Percentiles rank a stretch among this genome's conserved stretches.
These are phyloP conservation scores for Eristalis pertinax DNA, from an alignment of 2,888 invertebrate species.

Conservation along the genomic window DNA sequence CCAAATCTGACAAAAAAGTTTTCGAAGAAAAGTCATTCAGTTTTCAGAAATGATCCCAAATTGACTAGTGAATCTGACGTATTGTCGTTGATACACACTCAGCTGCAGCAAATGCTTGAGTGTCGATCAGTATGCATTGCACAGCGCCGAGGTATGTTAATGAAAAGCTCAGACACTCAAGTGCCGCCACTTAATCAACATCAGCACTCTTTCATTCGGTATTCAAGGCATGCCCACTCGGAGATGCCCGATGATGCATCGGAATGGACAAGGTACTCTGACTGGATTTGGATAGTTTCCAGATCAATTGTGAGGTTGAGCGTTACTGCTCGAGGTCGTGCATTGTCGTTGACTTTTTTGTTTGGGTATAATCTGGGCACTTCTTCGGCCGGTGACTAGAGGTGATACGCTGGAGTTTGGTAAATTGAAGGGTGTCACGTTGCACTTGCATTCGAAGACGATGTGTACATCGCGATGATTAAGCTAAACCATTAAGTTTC, in stretches of 20 bases:
- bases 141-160: constrained; percentile 26
- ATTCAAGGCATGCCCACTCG: constrained; percentile 25
- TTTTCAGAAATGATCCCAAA: no score
- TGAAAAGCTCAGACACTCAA: constrained; percentile 31
- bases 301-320: constrained; percentile 14
- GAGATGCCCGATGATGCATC: constrained; percentile 9
- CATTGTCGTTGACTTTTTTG: constrained; percentile 11
- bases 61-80: background rate
- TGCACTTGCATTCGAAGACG: no score
- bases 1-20: background rate
- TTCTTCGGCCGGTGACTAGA: no score
- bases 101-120: background rate
- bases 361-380: no score
- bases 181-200: constrained; percentile 37
- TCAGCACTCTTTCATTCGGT: constrained; percentile 5
- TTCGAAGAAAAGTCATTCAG: no score
- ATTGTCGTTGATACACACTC: background rate
- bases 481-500: no score
- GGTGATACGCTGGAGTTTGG: no score
- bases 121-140: constrained; percentile 13
- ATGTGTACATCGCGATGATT: no score
- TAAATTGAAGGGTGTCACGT: no score
- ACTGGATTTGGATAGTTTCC: constrained; percentile 4
- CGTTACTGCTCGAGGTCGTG: constrained; percentile 6
- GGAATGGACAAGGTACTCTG: background rate